Base-by-base conservation (phyloP, 1,140 invertebrate genomes). In the Camponotus pennsylvanicus region DNA sequence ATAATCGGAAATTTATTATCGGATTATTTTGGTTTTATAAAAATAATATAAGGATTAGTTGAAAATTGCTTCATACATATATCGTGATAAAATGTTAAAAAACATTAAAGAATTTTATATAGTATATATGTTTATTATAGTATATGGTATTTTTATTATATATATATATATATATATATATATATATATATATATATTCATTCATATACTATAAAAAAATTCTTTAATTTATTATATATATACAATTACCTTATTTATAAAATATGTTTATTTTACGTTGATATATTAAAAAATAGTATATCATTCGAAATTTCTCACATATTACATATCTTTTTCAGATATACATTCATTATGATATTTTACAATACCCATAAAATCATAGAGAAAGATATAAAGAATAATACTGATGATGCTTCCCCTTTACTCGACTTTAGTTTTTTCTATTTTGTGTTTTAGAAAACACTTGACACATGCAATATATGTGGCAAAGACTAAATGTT, bases 1-100 rank as follows among this genome's bases (percentile, higher is more conserved):
- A 59, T 21, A 59, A 75, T 59, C 21, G 15, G 4, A 59, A 75
- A 59, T 37, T 6, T 40, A n/a, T 75, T 40, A 75, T 40, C n/a
- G 9, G 18, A 57, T 75, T 40, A 59, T 27, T 59, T 40, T n/a
- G 27, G 6, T 57, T 75, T 59, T 18, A 42, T 40, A 55, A 1
- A 42, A 59, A 76, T 76, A 57, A 57, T 57, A 57, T 27, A 32
- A 13, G 18, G 11, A 73, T 75, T 75, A 76, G 34, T 59, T 59
- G 34, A n/a, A 59, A 76, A 59, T 59, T 75, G n/a, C 0, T 75
- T 34, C 9, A 40, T 59, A n/a, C n/a, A n/a, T n/a, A 21, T 18
- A 13, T 13, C 32, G 7, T 13, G n/a, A 75, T 40, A 40, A 32
- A 55, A 52, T 21, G n/a, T n/a, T 6, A 40, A 57, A 9, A 73